These are phyloP conservation scores for Brachionus sp. DNA, from an alignment of 1,140 invertebrate genomes.

Conservation along the genomic window DNA sequence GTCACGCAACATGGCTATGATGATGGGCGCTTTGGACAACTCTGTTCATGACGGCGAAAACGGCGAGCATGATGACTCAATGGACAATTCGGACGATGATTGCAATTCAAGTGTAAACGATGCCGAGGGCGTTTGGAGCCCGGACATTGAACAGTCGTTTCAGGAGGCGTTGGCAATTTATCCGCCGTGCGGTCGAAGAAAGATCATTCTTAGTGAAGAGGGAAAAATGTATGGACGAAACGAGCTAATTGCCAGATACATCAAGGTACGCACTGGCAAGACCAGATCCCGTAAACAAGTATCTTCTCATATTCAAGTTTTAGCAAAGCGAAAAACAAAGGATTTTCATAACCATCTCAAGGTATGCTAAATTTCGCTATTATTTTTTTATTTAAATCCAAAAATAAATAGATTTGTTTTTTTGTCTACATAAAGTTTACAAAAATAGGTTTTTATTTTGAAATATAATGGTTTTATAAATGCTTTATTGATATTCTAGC, in stretches of 20 bases:
- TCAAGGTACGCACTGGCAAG: slow-evolving; percentile 96
- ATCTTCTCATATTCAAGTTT: slow-evolving; percentile 97
- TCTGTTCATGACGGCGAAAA: background rate
- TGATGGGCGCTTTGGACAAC: background rate
- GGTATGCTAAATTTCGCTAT: slow-evolving; percentile 46
- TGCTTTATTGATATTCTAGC: too few relatives aligned
- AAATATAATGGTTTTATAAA: too few relatives aligned
- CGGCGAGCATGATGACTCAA: slow-evolving; percentile 16
- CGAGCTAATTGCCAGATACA: slow-evolving; percentile 97
- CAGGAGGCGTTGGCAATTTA: slow-evolving; percentile 98
- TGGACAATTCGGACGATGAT: slow-evolving; percentile 46
- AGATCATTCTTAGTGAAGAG: slow-evolving; percentile 99
- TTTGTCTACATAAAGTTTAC: background rate
- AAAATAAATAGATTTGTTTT: background rate
- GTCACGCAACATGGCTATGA: slow-evolving; percentile 8
- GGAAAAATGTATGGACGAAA: slow-evolving; percentile 99
- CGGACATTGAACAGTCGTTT: slow-evolving; percentile 99
- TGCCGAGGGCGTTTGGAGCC: slow-evolving; percentile 98
- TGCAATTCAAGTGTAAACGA: slow-evolving; percentile 81
- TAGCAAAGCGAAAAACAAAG: slow-evolving; percentile 90
- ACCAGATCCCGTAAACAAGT: slow-evolving; percentile 98
- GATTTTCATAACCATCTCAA: slow-evolving; percentile 94
- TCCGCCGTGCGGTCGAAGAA: slow-evolving; percentile 94
- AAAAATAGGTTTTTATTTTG: too few relatives aligned
- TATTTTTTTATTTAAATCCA: background rate